Evolutionary conservation across 2,113 vertebrate species (phyloP), one percentile per base, ranked within the genome.

Genomic region (Indicator maculatus): DNA sequence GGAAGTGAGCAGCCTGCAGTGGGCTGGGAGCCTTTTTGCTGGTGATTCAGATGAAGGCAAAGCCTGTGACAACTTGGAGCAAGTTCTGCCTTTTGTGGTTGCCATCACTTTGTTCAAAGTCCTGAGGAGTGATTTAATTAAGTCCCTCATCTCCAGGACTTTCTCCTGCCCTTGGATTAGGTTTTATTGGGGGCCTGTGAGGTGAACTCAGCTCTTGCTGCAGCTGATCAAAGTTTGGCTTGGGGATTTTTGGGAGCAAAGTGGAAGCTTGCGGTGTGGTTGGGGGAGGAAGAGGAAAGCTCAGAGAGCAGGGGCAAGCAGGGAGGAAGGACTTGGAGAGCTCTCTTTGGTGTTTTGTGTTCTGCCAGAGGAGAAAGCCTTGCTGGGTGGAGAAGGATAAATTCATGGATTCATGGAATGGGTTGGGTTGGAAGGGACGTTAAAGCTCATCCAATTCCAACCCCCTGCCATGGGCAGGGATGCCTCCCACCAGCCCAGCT

Each of bases 41-140:
- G n/a, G 20, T 56, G 36, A 21, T 39, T 41, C 41, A 6, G 8
- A 75, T 41, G 5, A 67, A 72, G 41, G 39, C 73, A 50, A 76
- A 89, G 36, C 65, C 53, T 55, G 39, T 89, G 74, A 65, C 72
- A 79, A 79, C 75, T 0, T 39, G 59, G 80, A 84, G 59, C 74
- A 59, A 75, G 74, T 73, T 73, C 83, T 93, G 84, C 89, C 64
- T 3, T 50, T 55, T 56, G 71, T 36, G 85, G 93, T 84, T 65
- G 67, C 81, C 2, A 0, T 93, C 93, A 33, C 50, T 60, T 74
- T 30, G 2, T 65, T 88, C 76, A 23, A 13, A 85, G 82, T 70
- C 66, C 50, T 30, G 24, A 31, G 3, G 36, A 67, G 14, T 79
- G 67, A 89, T 96, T 89, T 93, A 85, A 92, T 91, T 91, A 93